phyloP scores from a whole-genome alignment of 2,888 invertebrate genomes.

The Xanthia icteritia region DNA sequence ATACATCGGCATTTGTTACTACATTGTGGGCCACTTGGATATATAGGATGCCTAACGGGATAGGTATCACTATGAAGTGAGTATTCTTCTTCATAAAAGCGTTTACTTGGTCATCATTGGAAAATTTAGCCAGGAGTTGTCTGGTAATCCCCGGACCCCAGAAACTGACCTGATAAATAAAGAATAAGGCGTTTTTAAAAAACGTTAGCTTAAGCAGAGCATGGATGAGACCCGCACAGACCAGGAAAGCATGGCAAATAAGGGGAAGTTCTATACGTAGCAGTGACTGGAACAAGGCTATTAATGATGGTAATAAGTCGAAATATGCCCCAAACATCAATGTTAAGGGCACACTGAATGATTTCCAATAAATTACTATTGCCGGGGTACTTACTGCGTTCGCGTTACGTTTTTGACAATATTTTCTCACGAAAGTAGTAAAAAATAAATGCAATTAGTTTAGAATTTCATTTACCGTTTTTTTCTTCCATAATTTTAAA shows the following conservation, averaged over 20 bases:
- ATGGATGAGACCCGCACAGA: not conserved
- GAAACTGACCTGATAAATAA: not conserved
- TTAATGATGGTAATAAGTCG: not conserved
- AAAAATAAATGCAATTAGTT: not conserved
- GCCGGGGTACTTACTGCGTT: conserved; percentile 14
- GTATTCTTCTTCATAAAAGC: not conserved
- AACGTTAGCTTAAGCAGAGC: not conserved
- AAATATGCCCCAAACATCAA: not conserved
- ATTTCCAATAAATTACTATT: not conserved
- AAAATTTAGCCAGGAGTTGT: not conserved
- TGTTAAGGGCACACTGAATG: not conserved
- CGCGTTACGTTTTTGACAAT: not conserved
- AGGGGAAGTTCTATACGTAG: not conserved
- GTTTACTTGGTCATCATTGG: not conserved
- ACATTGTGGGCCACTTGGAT: conserved; percentile 11
- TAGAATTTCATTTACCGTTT: conserved; percentile 41
- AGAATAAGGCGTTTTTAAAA: too few species aligned
- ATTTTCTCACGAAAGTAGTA: not conserved
- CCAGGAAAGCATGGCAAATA: not conserved
- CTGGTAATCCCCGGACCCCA: not conserved
- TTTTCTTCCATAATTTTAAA: conserved; percentile 42
- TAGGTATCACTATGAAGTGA: not conserved
- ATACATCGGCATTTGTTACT: conserved; percentile 45
- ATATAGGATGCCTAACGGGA: not conserved
- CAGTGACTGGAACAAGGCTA: too few species aligned